A percentile compares a stretch with the other conserved stretches of the same genome.
Conservation (phyloP, 64 coral and sea anemone species). For the Actinia equina region DNA sequence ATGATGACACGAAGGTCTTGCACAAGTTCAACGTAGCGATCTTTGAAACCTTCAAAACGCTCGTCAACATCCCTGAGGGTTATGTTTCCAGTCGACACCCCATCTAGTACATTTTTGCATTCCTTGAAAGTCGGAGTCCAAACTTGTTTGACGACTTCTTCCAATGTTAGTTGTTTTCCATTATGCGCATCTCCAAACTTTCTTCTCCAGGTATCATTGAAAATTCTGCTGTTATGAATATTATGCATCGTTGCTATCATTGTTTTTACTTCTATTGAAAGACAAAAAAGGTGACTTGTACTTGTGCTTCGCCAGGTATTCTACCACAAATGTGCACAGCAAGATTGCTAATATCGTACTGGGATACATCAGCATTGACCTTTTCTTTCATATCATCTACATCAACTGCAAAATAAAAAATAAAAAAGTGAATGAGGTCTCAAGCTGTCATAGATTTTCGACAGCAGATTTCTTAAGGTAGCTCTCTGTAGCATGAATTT, state of each 20-base stretch:
- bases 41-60: constrained; percentile 27
- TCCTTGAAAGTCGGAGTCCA: constrained; percentile 36
- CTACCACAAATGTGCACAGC: neutral
- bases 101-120: constrained; percentile 11
- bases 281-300: constrained; percentile 35
- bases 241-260: constrained; percentile 20
- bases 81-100: constrained; percentile 45
- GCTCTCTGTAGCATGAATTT: too few species aligned
- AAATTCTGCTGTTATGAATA: neutral
- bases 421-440: too few species aligned
- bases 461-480: neutral
- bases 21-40: neutral
- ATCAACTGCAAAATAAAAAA: constrained; percentile 7
- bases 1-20: neutral
- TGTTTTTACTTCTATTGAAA: constrained; percentile 4
- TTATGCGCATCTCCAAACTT: constrained; percentile 19
- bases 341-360: neutral
- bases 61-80: constrained; percentile 37
- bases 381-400: constrained; percentile 23
- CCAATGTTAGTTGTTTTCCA: constrained; percentile 26
- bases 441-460: too few species aligned
- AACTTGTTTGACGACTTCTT: constrained; percentile 39
- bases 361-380: neutral
- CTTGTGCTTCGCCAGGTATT: neutral
- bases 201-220: constrained; percentile 35